Evolutionary conservation across 2,888 invertebrate species (phyloP), one percentile per base, ranked within the genome.

Genomic region (Glaucopsyche alexis): DNA sequence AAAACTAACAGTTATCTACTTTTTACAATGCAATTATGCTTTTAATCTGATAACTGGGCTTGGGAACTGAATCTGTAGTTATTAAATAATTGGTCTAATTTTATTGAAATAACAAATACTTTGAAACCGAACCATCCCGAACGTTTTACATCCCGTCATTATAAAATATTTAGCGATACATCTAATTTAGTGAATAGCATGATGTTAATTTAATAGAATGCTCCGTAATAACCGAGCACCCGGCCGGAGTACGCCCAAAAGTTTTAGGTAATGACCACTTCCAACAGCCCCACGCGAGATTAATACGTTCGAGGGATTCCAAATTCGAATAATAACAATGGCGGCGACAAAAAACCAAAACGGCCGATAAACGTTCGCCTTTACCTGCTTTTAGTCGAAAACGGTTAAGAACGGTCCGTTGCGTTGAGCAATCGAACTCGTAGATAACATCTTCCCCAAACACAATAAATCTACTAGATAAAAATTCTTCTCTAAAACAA

Each of bases 111-210:
- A 69, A 69, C 74, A 74, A 71, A 65, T 71, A 71, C 42, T 45
- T 52, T 38, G 40, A 19, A 71, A 60, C 7, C 38, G 60, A 38
- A 71, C 52, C 64, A 65, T 72, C 49, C 60, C 74, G 74, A 78
- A 71, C 74, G 75, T 75, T 74, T 75, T 72, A 73, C 66, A 74
- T 77, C 76, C 85, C 85, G 81, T 88, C 87, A 92, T 93, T 92
- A 93, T 87, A 92, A 92, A 93, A 92, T 93, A 92, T 93, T 93
- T 93, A 93, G 91, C 92, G 89, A 90, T 89, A 85, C 85, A 87
- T 85, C 90, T 88, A 90, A 93, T 92, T 93, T 90, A 79, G 83
- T 88, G 90, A 91, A 92, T 90, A 87, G 90, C 89, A 88, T 86
- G 81, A 85, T 84, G 87, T 84, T 87, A 89, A 90, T 92, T 90